Base-by-base conservation (phyloP, 2,797 vertebrate genomes). In the Eospalax fontanierii region DNA sequence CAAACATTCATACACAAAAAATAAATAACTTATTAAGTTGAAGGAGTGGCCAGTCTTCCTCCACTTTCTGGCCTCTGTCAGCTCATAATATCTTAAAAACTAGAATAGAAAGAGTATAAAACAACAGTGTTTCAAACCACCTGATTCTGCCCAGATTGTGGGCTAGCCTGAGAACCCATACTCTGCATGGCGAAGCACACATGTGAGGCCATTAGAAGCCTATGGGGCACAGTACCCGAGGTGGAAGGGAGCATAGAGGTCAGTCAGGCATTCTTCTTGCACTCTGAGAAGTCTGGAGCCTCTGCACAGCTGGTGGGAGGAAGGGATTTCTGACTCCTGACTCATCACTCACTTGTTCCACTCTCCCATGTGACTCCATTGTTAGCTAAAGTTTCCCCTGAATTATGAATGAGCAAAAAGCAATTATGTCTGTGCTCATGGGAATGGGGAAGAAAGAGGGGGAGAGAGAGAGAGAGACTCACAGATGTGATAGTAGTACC, bases 381-480 rank as follows among this genome's bases (percentile, higher is more conserved):
- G n/a, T 92, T 66, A 93, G 75, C 57, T 90, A 90, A 91, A 50
- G 5, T 82, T 84, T 84, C 76, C 68, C 38, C 94, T 63, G 84
- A 89, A 86, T 87, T 95, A 81, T 78, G 78, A 96, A 88, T 68
- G 74, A 91, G 40, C 78, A 38, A 40, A 93, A 89, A 65, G 81
- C 85, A 94, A 70, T 86, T 68, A 61, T 50, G 73, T 19, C 5
- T 63, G n/a, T 79, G 57, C 87, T 95, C 61, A 12, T 65, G 73
- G 57, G 63, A 33, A 12, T 74, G 46, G 30, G 24, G 21, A 43
- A 89, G 68, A n/a, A n/a, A n/a, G n/a, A n/a, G n/a, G n/a, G n/a
- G n/a, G n/a, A n/a, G n/a, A n/a, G n/a, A n/a, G n/a, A 50, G 54
- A 90, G 73, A 38, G 92, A 59, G 61, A 61, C 59, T 81, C 35